Base-by-base conservation (phyloP, 2,113 vertebrate species). In the Monarcha castaneiventris region DNA sequence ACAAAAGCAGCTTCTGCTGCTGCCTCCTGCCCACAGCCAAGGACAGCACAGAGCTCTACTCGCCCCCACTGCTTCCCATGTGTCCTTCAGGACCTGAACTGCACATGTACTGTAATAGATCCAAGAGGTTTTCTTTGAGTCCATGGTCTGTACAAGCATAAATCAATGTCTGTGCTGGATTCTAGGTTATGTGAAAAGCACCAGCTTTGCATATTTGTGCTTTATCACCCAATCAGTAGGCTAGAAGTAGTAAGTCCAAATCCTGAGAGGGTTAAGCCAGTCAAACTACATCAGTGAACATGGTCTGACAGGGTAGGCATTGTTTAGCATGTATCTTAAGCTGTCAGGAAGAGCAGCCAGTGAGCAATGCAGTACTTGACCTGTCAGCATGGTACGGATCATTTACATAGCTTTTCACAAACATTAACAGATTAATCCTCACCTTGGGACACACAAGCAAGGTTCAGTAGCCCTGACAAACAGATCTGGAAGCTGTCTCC, bases 401-500 rank as follows among this genome's bases (percentile, higher is more conserved):
- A 93, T 96, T 96, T 96, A 96, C 89, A 85, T 91, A 94, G 89
- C 81, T 96, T 94, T 95, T 96, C 90, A 93, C 85, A 93, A 93
- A 90, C 79, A 93, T 95, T 97, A 96, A 63, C 56, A 77, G 87
- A 93, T 96, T 95, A 96, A 96, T 90, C 87, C 92, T 93, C 94
- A 94, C 85, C 85, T 96, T 94, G 90, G 93, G 94, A 96, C 73
- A 81, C 76, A 81, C 93, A 94, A 20, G 64, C 80, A 94, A 96
- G 85, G 93, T 96, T 96, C 90, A 95, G 72, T 64, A 88, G 61
- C 35, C 85, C 68, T 79, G 83, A 77, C 7, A 49, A 96, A 93
- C 48, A 81, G 79, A 92, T 68, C 48, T 81, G 79, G 48, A 94
- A 95, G 79, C 79, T 89, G 83, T 86, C 39, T 92, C 83, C 91